These are phyloP conservation scores for Heliconius hermathena DNA, from an alignment of 1,140 invertebrate species.

Conservation along the genomic window DNA sequence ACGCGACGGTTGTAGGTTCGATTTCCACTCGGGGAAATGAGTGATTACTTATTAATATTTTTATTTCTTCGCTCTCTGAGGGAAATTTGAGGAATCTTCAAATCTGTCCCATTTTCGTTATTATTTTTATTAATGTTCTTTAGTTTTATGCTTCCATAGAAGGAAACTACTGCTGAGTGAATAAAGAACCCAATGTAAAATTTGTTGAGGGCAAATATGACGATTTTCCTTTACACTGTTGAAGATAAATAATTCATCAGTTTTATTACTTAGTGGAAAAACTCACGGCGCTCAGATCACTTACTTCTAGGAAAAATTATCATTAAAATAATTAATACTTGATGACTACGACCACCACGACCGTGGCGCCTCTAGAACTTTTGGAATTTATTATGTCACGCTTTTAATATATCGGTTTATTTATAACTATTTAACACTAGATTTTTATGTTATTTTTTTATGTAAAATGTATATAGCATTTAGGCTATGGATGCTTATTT, in stretches of 20 bases:
- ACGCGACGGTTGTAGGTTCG: too few species aligned
- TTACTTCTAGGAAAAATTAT: not conserved
- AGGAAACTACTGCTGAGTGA: not conserved
- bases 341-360: not conserved
- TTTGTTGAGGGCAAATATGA: not conserved
- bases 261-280: conserved; percentile 3
- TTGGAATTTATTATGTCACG: not conserved
- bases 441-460: too few species aligned
- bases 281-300: not conserved
- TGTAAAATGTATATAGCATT: too few species aligned
- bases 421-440: too few species aligned
- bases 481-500: too few species aligned
- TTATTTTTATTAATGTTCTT: too few species aligned
- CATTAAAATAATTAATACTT: not conserved
- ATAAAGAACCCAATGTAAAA: not conserved
- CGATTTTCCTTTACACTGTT: not conserved
- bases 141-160: not conserved
- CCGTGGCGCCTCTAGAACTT: not conserved
- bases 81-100: too few species aligned
- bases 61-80: too few species aligned
- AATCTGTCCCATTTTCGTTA: too few species aligned
- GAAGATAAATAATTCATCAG: not conserved
- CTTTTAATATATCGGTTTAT: too few species aligned
- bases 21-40: too few species aligned
- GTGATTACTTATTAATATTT: too few species aligned